Evolutionary conservation across 2,797 vertebrate species (phyloP).

Genomic region (Ptychobarbus kaznakovi): DNA sequence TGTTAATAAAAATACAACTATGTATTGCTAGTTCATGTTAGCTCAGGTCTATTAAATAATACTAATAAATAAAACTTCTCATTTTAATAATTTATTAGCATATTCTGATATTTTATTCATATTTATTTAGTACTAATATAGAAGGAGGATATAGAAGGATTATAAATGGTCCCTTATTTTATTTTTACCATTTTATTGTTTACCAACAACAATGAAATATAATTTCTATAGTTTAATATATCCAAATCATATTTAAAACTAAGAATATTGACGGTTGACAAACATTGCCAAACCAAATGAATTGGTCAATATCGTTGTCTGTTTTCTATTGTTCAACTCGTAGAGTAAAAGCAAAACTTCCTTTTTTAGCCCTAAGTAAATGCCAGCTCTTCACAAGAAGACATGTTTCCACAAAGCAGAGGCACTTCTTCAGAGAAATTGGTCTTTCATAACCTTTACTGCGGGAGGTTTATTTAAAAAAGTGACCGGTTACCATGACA

Average conservation of each 20-base stretch:
- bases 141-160: background rate
- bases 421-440: constrained; percentile 23
- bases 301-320: background rate
- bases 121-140: background rate
- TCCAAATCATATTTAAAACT: background rate
- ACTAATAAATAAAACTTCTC: background rate
- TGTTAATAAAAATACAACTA: background rate
- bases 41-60: background rate
- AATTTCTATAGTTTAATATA: background rate
- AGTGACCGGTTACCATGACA: background rate
- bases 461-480: background rate
- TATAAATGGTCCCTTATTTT: no score
- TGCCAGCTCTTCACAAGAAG: background rate
- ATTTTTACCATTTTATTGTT: background rate
- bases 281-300: background rate
- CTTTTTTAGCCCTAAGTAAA: background rate
- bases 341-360: background rate
- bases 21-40: background rate
- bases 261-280: background rate
- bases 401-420: background rate
- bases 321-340: background rate
- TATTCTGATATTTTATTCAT: background rate
- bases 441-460: background rate
- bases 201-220: background rate
- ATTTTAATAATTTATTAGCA: background rate